Base-by-base conservation (phyloP, 1,140 invertebrate genomes). In the Matsumurasca onukii region DNA sequence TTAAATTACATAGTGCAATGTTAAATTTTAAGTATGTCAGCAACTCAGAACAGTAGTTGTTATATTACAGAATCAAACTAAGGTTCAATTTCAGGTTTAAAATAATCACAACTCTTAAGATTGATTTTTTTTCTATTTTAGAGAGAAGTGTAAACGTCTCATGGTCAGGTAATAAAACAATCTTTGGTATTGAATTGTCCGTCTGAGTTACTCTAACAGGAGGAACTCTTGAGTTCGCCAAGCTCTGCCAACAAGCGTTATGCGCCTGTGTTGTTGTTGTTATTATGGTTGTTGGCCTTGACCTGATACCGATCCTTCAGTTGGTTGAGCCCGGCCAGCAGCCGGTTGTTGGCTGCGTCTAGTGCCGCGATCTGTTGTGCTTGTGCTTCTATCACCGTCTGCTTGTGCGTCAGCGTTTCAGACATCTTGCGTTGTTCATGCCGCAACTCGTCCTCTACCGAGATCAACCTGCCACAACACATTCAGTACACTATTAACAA, bases 351-450 rank as follows among this genome's bases (percentile, higher is more conserved):
- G 73, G 92, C 91, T 30, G 90, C 89, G 80, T 94, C 92, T 49
- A 95, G 81, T 3, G 86, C 89, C 27, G 89, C 89, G 72, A 95
- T 93, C 76, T 92, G 88, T 77, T 93, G 91, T 75, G 94, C 92
- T 80, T 95, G 93, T 68, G 90, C 91, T 78, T 95, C 93, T 75
- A 97, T 95, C 72, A 95, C 89, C 73, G 91, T 87, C 83, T 96
- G 92, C 80, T 95, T 97, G 82, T 93, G 90, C 66, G 88, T 88
- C 51, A 95, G 79, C 67, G 92, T 87, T 69, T 89, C 86, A 48
- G 91, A 89, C 89, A 95, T 92, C 80, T 94, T 92, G 69, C 89
- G 86, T 75, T 95, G 93, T 76, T 96, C 93, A 67, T 88, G 86
- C 67, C 91, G 86, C 71, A 95, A 81, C 78, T 95, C 93, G 78